phyloP scores from a whole-genome alignment of 2,888 invertebrate species.

The Drosophila limbata region DNA sequence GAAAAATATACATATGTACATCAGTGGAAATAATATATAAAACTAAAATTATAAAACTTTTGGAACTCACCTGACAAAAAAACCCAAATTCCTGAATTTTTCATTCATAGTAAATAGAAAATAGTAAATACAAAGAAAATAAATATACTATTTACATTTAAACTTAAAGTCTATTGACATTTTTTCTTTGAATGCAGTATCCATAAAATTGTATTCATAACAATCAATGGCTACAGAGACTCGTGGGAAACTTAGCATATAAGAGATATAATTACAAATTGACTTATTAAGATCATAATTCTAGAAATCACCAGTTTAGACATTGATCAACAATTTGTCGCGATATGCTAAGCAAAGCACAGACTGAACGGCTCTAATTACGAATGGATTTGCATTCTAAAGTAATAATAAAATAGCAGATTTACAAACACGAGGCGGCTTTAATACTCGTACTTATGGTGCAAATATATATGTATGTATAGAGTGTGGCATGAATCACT shows the following conservation, averaged over 20 bases:
- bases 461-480: conserved; percentile 4
- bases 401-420: conserved; percentile 12
- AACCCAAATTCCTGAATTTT: too few species aligned
- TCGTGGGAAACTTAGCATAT: conserved; percentile 55
- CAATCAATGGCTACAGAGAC: conserved; percentile 35
- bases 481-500: conserved; percentile 59
- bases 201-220: conserved; percentile 17
- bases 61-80: background rate
- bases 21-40: too few species aligned
- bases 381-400: conserved; percentile 59
- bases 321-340: conserved; percentile 61
- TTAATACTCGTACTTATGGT: conserved; percentile 9
- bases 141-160: too few species aligned
- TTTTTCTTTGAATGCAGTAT: background rate
- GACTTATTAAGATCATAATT: conserved; percentile 58
- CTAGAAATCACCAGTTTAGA: conserved; percentile 27
- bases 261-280: conserved; percentile 40
- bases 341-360: conserved; percentile 26
- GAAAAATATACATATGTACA: too few species aligned
- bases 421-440: conserved; percentile 4
- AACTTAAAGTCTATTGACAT: background rate
- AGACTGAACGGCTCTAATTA: conserved; percentile 55
- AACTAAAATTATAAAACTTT: too few species aligned
- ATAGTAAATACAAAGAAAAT: too few species aligned
- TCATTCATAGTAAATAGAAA: too few species aligned